Evolutionary conservation across 2,888 invertebrate species (phyloP).

Genomic region (Perizoma flavofasciatum): DNA sequence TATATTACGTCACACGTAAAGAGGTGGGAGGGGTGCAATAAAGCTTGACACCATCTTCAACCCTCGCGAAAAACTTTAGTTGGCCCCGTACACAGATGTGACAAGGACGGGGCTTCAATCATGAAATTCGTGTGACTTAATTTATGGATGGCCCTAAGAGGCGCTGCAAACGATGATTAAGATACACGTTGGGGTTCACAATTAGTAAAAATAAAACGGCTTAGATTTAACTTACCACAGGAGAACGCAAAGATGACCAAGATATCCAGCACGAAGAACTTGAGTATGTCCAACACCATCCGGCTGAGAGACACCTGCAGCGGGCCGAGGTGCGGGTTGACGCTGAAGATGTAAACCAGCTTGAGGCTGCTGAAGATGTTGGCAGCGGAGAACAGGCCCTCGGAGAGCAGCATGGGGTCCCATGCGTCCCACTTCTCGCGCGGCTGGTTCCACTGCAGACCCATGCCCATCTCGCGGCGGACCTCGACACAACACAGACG

Average conservation of each 20-base stretch:
- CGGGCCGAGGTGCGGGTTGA: constrained; percentile 98
- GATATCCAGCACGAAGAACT: constrained; percentile 97
- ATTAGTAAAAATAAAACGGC: not conserved
- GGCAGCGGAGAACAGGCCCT: constrained; percentile 98
- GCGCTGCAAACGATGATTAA: no score
- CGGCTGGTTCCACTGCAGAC: constrained; percentile 86
- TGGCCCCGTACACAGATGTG: no score
- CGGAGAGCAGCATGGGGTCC: constrained; percentile 98
- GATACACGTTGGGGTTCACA: no score
- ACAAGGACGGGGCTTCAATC: no score
- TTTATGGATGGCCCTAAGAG: no score
- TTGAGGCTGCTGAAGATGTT: constrained; percentile 98
- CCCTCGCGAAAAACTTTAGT: no score
- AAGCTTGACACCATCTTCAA: no score
- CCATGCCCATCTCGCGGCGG: constrained; percentile 87
- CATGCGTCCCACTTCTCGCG: constrained; percentile 98
- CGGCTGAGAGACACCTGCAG: constrained; percentile 97
- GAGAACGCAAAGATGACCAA: constrained; percentile 97
- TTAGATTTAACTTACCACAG: constrained; percentile 88
- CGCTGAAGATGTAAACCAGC: constrained; percentile 98
- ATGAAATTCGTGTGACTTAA: no score
- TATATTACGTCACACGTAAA: no score
- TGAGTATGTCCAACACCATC: constrained; percentile 98
- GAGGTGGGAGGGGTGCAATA: no score
- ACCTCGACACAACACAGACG: constrained; percentile 75